Conservation (phyloP, 2,888 invertebrate genomes). For the Zygaena filipendulae region DNA sequence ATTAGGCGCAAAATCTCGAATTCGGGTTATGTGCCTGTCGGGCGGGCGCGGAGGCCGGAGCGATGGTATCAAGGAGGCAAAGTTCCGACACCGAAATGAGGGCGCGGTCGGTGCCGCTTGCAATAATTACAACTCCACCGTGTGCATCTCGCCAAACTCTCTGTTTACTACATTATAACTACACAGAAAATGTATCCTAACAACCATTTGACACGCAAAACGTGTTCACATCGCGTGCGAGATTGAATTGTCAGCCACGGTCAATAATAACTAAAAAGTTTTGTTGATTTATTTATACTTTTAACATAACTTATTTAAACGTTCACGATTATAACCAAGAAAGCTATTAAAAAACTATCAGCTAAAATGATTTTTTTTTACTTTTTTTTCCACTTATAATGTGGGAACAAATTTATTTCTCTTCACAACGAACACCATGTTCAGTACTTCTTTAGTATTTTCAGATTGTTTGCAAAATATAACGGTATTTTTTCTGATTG, state of each 20-base stretch:
- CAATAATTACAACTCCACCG: constrained; percentile 49
- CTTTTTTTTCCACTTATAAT: no score
- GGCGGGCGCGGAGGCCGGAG: constrained; percentile 25
- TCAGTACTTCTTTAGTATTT: no score
- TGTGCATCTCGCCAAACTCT: constrained; percentile 39
- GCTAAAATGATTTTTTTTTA: no score
- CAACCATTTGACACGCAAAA: constrained; percentile 56
- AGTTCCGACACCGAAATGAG: constrained; percentile 43
- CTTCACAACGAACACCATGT: no score
- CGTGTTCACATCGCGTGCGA: constrained; percentile 49
- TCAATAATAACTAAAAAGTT: constrained; percentile 33
- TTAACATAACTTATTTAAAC: no score
- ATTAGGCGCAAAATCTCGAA: constrained; percentile 47
- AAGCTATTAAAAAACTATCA: no score
- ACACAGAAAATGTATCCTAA: constrained; percentile 21
- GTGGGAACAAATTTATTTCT: no score
- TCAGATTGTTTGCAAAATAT: no score
- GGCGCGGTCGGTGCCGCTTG: constrained; percentile 31
- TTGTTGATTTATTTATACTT: no score
- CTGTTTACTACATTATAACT: constrained; percentile 45
- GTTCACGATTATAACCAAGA: no score
- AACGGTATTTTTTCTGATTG: no score
- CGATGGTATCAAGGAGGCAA: constrained; percentile 42
- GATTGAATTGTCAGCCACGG: constrained; percentile 42
- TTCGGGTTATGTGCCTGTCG: constrained; percentile 28